Percentiles rank a stretch among this genome's conserved stretches.
These are phyloP conservation scores for Grallaria varia DNA, from an alignment of 2,113 vertebrate species.

Conservation along the genomic window DNA sequence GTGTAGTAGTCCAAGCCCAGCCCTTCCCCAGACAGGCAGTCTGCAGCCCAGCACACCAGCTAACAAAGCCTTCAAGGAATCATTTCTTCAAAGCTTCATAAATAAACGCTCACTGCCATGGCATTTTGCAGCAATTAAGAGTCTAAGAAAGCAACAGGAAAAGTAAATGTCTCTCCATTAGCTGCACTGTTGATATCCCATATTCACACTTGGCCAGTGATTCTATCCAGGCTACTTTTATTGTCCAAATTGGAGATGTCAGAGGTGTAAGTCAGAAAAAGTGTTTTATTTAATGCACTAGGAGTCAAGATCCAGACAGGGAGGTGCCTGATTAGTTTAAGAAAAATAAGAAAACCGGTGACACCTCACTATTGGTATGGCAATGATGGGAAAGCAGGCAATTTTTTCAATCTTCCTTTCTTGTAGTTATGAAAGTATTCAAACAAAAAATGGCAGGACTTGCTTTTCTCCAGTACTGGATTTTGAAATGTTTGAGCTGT, in stretches of 20 bases:
- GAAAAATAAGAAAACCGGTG: not conserved
- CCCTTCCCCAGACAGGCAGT: not conserved
- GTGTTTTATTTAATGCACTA: not conserved
- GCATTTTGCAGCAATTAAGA: not conserved
- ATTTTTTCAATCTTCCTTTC: not conserved
- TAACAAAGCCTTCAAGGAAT: not conserved
- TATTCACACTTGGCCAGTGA: rapidly evolving
- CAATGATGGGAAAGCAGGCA: not conserved
- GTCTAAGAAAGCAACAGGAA: not conserved
- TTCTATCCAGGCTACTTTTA: not conserved
- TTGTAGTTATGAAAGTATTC: not conserved
- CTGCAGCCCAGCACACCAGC: not conserved
- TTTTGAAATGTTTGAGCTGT: not conserved
- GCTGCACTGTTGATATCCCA: not conserved
- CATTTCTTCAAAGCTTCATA: not conserved
- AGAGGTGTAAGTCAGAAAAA: not conserved
- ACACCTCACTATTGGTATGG: not conserved
- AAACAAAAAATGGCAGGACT: not conserved
- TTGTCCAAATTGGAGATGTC: not conserved
- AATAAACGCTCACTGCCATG: rapidly evolving
- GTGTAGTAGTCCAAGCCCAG: rapidly evolving
- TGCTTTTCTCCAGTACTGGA: not conserved
- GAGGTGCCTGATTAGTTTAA: not conserved
- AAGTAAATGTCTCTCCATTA: not conserved
- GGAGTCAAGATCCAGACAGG: not conserved